Evolutionary conservation across 2,797 vertebrate species (phyloP).

Genomic region (Pipistrellus pipistrellus): DNA sequence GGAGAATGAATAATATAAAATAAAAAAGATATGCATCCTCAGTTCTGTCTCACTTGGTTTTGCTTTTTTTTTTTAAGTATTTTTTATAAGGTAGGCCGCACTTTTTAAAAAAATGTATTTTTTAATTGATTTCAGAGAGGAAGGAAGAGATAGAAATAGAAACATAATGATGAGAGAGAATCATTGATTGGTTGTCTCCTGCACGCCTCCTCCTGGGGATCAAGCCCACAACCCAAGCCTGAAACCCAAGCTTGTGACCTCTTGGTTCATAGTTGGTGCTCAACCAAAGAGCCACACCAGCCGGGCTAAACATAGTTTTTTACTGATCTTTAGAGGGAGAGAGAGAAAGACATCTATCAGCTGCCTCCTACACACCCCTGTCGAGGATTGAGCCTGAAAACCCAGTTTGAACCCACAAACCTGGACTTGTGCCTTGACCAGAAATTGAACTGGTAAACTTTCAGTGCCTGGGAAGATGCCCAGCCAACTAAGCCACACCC

Average conservation of each 20-base stretch:
- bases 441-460: not conserved
- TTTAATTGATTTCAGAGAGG: not conserved
- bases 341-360: no score
- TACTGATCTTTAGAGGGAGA: no score
- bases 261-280: no score
- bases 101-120: not conserved
- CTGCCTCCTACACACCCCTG: no score
- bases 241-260: no score
- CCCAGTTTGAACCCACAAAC: no score
- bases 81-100: not conserved
- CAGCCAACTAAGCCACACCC: not conserved
- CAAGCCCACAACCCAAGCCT: no score
- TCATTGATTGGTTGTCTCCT: not conserved
- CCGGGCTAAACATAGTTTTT: no score
- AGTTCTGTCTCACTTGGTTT: slow-evolving; percentile 25
- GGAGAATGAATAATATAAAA: not conserved
- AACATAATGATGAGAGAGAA: not conserved
- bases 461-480: not conserved
- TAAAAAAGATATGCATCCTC: not conserved
- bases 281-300: no score
- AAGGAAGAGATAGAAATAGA: not conserved
- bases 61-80: not conserved
- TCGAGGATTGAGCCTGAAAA: no score
- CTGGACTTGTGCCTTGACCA: not conserved
- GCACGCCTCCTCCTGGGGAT: no score